A percentile compares a stretch with the other conserved stretches of the same genome.
These are phyloP conservation scores for Dione vanillae DNA, from an alignment of 2,888 invertebrate genomes.

Conservation along the genomic window DNA sequence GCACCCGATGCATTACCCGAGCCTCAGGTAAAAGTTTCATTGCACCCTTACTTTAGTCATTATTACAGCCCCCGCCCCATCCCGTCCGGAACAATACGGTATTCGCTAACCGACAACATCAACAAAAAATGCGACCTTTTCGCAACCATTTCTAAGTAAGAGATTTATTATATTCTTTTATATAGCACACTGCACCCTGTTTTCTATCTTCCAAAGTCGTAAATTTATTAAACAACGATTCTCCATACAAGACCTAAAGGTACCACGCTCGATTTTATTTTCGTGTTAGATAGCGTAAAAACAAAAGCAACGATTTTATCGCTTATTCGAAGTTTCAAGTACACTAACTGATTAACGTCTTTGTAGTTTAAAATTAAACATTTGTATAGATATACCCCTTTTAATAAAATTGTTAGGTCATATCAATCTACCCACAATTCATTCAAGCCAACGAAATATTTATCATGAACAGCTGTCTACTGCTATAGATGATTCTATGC, in stretches of 20 bases:
- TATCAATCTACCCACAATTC: background rate
- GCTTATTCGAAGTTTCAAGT: background rate
- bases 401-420: background rate
- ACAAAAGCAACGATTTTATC: background rate
- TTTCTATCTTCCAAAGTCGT: conserved; percentile 29
- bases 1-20: conserved; percentile 41
- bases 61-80: conserved; percentile 66
- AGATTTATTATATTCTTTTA: conserved; percentile 53
- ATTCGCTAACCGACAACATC: conserved; percentile 68
- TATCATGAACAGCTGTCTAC: background rate
- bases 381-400: background rate
- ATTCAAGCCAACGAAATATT: background rate
- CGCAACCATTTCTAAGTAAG: conserved; percentile 72
- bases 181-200: conserved; percentile 51
- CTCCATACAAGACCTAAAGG: background rate
- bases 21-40: conserved; percentile 76
- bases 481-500: background rate
- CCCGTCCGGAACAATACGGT: conserved; percentile 65
- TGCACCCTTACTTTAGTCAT: conserved; percentile 74
- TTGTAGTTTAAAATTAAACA: background rate
- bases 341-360: background rate
- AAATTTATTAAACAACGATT: conserved; percentile 26
- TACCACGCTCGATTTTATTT: background rate
- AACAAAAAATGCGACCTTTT: conserved; percentile 75
- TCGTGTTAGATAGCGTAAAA: conserved; percentile 9